phyloP scores from a whole-genome alignment of 2,113 vertebrate genomes.

The Ammodytes dubius region DNA sequence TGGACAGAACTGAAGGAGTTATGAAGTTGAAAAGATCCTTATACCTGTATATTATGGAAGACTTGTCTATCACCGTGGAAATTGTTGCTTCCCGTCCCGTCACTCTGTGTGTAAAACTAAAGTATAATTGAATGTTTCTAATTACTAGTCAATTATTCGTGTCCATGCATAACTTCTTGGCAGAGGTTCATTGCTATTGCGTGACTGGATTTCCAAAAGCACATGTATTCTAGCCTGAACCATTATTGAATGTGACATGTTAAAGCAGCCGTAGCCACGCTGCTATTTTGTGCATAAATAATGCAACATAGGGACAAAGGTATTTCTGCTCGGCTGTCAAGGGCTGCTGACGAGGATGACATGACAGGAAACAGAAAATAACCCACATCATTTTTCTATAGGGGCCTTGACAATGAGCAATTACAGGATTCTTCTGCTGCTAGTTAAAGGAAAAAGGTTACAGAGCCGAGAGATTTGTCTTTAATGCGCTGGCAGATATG shows the following conservation, averaged over 20 bases:
- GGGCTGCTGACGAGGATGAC: background rate
- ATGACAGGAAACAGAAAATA: slow-evolving; percentile 1
- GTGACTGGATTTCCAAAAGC: slow-evolving; percentile 29
- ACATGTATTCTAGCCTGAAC: background rate
- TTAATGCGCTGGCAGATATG: slow-evolving; percentile 11
- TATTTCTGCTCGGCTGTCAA: background rate
- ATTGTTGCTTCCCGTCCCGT: slow-evolving; percentile 16
- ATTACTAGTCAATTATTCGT: slow-evolving; percentile 5
- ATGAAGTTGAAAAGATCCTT: slow-evolving; percentile 7
- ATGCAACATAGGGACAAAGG: slow-evolving; percentile 22
- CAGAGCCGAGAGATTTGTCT: background rate
- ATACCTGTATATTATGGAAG: slow-evolving; percentile 25
- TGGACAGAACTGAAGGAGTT: background rate
- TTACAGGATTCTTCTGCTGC: background rate
- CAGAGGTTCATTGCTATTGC: slow-evolving; percentile 6
- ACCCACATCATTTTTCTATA: background rate
- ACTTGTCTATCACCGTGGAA: slow-evolving; percentile 32
- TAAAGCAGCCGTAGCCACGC: slow-evolving; percentile 38
- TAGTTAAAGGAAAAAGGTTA: slow-evolving; percentile 12
- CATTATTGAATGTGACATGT: slow-evolving; percentile 39
- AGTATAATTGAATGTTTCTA: slow-evolving; percentile 1
- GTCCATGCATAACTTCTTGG: background rate
- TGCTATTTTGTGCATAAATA: slow-evolving; percentile 47
- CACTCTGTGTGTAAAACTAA: background rate
- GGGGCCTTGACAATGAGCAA: background rate